A percentile compares a stretch with the other conserved stretches of the same genome.
Evolutionary conservation across 1,140 invertebrate genomes (phyloP).

Genomic region (Hylaeus anthracinus): DNA sequence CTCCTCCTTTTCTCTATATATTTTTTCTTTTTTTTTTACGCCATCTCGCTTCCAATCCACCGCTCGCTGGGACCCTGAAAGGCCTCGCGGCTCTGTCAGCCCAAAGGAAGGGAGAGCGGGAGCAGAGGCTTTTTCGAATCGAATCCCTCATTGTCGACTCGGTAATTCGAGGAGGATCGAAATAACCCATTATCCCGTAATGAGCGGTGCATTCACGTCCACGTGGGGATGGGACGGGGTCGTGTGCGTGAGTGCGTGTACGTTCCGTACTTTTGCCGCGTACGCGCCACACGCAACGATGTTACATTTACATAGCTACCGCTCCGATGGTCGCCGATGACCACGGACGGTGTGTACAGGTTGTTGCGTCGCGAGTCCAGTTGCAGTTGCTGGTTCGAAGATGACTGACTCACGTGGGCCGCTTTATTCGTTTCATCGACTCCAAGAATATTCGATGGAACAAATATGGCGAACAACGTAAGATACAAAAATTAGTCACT

Average conservation of each 20-base stretch:
- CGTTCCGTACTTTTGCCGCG: constrained; percentile 14
- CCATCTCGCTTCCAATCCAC: constrained; percentile 52
- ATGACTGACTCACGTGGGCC: too few relatives aligned
- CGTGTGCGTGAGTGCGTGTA: background rate
- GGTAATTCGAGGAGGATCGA: constrained; percentile 77
- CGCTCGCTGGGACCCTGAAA: constrained; percentile 47
- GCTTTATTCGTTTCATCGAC: too few relatives aligned
- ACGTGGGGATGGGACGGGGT: constrained; percentile 24
- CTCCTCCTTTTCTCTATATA: constrained; percentile 4
- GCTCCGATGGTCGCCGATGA: background rate
- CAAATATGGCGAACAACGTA: too few relatives aligned
- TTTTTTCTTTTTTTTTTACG: constrained; percentile 40
- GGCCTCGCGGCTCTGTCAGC: constrained; percentile 25
- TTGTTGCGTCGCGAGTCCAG: too few relatives aligned
- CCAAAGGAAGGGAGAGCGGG: constrained; percentile 8
- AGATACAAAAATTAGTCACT: too few relatives aligned
- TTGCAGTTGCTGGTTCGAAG: too few relatives aligned
- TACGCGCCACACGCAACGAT: constrained; percentile 4
- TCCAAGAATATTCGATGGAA: too few relatives aligned
- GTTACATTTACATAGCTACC: constrained; percentile 30
- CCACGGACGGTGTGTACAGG: background rate
- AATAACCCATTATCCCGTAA: constrained; percentile 77
- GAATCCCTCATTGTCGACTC: constrained; percentile 76
- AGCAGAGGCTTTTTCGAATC: constrained; percentile 66
- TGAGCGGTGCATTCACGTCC: constrained; percentile 71